Evolutionary conservation across 2,888 invertebrate species (phyloP).

Genomic region (Xestia c-nigrum): DNA sequence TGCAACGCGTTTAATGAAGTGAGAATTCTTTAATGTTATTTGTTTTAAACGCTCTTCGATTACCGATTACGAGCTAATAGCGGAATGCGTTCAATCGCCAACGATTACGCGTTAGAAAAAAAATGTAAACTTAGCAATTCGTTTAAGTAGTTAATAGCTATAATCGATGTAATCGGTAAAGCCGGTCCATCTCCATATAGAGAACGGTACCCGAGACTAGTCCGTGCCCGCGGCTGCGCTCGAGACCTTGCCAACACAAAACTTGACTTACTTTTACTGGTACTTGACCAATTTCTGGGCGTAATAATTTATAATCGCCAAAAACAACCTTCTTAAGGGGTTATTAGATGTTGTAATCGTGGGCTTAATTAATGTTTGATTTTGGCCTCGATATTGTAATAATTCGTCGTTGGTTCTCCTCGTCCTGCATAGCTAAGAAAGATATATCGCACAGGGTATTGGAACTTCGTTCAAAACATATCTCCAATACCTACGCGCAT

Average conservation of each 20-base stretch:
- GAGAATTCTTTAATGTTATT: conserved; percentile 62
- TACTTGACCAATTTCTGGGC: conserved; percentile 60
- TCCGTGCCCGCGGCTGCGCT: conserved; percentile 55
- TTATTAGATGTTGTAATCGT: conserved; percentile 64
- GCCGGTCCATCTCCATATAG: conserved; percentile 70
- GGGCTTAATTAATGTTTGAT: conserved; percentile 48
- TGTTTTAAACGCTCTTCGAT: conserved; percentile 53
- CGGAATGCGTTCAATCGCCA: conserved; percentile 72
- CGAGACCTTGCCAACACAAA: conserved; percentile 62
- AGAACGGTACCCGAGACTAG: conserved; percentile 60
- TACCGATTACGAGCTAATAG: conserved; percentile 57
- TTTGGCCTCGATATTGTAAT: conserved; percentile 46
- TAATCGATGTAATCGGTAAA: conserved; percentile 67
- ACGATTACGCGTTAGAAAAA: conserved; percentile 74
- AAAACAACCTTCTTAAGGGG: conserved; percentile 63
- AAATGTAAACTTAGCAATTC: conserved; percentile 74
- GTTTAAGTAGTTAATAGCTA: conserved; percentile 76
- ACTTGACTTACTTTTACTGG: conserved; percentile 67
- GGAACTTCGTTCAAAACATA: conserved; percentile 3
- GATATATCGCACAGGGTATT: not conserved
- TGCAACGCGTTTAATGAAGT: conserved; percentile 60
- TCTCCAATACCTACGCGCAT: conserved; percentile 19
- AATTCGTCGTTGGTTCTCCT: conserved; percentile 24
- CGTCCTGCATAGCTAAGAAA: conserved; percentile 34
- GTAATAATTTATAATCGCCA: conserved; percentile 64